Base-by-base conservation (phyloP, 2,797 vertebrate species). In the Lacerta bilineata region DNA sequence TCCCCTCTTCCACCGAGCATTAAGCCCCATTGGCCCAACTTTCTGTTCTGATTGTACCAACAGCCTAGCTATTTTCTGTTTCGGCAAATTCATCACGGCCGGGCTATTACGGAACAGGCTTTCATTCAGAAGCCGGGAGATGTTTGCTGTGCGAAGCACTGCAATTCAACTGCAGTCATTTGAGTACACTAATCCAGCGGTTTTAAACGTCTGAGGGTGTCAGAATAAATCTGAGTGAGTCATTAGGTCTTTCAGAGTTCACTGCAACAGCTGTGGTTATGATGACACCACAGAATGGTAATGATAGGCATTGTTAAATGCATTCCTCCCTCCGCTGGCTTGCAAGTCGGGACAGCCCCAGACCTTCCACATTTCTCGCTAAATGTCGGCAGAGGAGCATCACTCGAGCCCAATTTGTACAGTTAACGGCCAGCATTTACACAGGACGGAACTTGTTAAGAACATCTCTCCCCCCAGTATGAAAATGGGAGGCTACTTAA, bases 341-440 rank as follows among this genome's bases (percentile, higher is more conserved):
- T 92, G 78, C 93, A 95, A 92, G 93, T 92, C 82, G 71, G 86
- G 92, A 46, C 93, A 92, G 84, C 91, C 93, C 91, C 80, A 25
- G 39, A 79, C 89, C 85, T 87, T 90, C 23, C 69, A 17, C 0
- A 1, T 92, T 95, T 94, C 93, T 94, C 89, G 90, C 86, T 91
- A 50, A 80, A 92, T 82, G 92, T 90, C 95, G 93, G 91, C 92
- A 93, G 68, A 75, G 71, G 88, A 90, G 88, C 72, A 87, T 86
- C 66, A 86, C 86, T 83, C 90, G 85, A 20, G 33, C 93, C 80
- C 83, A 50, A 87, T 59, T 29, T 36, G 82, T 88, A 91, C 86
- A 82, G 90, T 88, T 94, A 89, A 76, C 85, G 91, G 61, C 68
- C 50, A 64, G 71, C 43, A 80, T 64, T 91, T 84, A 89, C 86